Percentiles rank a stretch among this genome's conserved stretches.
phyloP scores from a whole-genome alignment of 1,140 invertebrate genomes.

The Lutraria rhynchaena region DNA sequence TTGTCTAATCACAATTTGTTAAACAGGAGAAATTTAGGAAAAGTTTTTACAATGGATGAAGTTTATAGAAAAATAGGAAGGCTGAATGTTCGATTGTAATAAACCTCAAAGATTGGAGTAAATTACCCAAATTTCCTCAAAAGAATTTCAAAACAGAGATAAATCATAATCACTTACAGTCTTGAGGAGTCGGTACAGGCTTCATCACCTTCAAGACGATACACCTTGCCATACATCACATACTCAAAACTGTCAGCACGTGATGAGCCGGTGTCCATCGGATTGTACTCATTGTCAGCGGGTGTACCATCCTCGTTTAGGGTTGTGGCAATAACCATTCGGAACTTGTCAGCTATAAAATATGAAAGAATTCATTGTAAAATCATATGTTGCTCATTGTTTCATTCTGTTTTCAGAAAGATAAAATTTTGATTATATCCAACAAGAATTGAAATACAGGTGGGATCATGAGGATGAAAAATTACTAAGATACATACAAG shows the following conservation, averaged over 20 bases:
- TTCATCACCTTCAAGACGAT: slow-evolving; percentile 98
- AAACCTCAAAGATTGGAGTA: too few relatives aligned
- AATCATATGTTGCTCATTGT: not conserved
- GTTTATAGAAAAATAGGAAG: too few relatives aligned
- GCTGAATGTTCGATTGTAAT: too few relatives aligned
- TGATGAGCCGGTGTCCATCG: slow-evolving; percentile 88
- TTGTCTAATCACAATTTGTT: too few relatives aligned
- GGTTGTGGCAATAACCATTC: slow-evolving; percentile 96
- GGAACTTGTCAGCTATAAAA: slow-evolving; percentile 91
- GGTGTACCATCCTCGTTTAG: slow-evolving; percentile 97
- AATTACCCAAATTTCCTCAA: too few relatives aligned
- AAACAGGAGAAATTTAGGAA: too few relatives aligned
- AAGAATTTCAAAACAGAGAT: too few relatives aligned
- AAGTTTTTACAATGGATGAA: too few relatives aligned
- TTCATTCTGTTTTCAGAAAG: not conserved
- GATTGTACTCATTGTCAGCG: slow-evolving; percentile 97
- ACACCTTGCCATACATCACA: slow-evolving; percentile 99
- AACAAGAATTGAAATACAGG: too few relatives aligned
- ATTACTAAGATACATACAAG: too few relatives aligned
- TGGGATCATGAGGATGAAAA: too few relatives aligned
- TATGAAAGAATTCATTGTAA: slow-evolving; percentile 14
- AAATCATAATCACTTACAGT: slow-evolving; percentile 88
- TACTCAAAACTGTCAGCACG: slow-evolving; percentile 98
- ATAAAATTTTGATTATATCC: not conserved
- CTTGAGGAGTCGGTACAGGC: slow-evolving; percentile 92